Conservation (phyloP, 2,113 vertebrate genomes). For the Catharus fuscescens region DNA sequence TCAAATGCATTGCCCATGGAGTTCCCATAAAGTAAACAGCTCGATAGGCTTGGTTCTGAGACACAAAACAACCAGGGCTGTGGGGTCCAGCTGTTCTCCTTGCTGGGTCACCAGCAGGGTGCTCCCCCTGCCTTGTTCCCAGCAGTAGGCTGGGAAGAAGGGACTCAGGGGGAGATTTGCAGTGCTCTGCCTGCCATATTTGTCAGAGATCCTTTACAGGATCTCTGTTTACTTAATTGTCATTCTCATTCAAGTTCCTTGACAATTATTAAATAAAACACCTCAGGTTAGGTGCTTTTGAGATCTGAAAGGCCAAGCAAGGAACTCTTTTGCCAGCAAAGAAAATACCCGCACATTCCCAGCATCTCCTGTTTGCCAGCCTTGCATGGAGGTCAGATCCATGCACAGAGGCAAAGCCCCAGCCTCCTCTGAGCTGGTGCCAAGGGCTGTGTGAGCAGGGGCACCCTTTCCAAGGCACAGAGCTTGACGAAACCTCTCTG, state of each 20-base stretch:
- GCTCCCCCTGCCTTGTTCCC: neutral
- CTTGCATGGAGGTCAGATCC: neutral
- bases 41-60: fast-evolving
- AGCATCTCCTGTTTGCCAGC: neutral
- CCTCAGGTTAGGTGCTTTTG: neutral
- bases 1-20: neutral
- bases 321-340: neutral
- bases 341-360: neutral
- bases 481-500: neutral
- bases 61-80: neutral
- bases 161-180: neutral
- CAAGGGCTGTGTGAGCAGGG: neutral
- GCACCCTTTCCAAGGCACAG: fast-evolving
- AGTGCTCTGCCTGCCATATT: neutral
- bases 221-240: neutral
- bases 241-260: neutral
- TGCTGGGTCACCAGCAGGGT: fast-evolving
- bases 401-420: neutral
- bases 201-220: neutral
- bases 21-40: neutral
- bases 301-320: neutral
- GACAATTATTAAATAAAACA: neutral
- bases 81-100: neutral
- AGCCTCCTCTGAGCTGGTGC: neutral
- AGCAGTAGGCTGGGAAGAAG: neutral